Conservation (phyloP, 1,140 invertebrate species). For the Plectrocnemia conspersa region DNA sequence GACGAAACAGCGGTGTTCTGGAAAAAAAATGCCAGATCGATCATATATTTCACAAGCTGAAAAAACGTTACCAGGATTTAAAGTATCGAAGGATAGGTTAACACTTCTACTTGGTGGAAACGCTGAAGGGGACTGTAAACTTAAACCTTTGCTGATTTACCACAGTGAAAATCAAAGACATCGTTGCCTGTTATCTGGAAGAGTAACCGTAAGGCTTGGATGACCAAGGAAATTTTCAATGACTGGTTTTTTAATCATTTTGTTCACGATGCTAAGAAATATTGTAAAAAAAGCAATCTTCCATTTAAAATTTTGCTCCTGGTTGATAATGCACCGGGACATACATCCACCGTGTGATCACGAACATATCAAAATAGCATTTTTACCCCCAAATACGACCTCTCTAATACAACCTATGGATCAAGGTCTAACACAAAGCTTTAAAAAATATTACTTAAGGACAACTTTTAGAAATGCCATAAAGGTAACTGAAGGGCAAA, state of each 20-base stretch:
- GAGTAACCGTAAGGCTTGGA: constrained; percentile 42
- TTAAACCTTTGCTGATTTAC: constrained; percentile 46
- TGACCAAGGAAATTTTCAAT: constrained; percentile 41
- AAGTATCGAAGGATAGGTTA: constrained; percentile 40
- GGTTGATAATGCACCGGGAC: no score
- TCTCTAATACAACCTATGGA: no score
- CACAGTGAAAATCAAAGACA: constrained; percentile 40
- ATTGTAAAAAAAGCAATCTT: constrained; percentile 35
- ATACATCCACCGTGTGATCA: no score
- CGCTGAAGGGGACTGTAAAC: constrained; percentile 42
- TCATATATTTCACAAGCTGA: constrained; percentile 36
- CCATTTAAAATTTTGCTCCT: no score
- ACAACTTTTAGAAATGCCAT: no score
- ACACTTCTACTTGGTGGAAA: constrained; percentile 43
- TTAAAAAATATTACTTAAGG: no score
- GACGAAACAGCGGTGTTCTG: constrained; percentile 40
- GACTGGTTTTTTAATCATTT: constrained; percentile 39
- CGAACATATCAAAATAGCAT: no score
- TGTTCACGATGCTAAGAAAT: constrained; percentile 36
- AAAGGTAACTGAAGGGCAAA: no score
- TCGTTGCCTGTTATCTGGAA: constrained; percentile 43
- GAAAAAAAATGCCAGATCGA: constrained; percentile 37
- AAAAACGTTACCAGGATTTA: constrained; percentile 37
- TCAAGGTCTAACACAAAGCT: no score
- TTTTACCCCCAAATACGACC: no score